Conservation (phyloP, 2,797 vertebrate species). For the Pantherophis vulpinus region DNA sequence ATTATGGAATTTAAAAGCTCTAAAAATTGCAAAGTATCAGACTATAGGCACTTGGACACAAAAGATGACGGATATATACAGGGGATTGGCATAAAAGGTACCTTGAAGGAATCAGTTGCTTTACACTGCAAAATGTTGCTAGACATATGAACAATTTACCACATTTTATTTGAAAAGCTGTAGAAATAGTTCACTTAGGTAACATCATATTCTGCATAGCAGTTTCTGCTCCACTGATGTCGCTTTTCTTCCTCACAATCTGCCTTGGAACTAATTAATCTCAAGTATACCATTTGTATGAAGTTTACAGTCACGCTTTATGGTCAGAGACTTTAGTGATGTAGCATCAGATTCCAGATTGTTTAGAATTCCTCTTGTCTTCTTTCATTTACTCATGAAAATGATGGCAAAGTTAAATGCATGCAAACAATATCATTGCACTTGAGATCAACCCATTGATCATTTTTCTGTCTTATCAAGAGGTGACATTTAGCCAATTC, state of each 20-base stretch:
- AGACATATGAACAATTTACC: background rate
- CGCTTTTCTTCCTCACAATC: background rate
- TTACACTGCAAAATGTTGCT: background rate
- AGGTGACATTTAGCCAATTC: background rate
- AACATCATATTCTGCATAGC: background rate
- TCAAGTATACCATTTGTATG: background rate
- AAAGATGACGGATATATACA: constrained; percentile 32
- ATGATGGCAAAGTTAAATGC: background rate
- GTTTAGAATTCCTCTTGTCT: background rate
- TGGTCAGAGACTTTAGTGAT: background rate
- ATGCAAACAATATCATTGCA: background rate
- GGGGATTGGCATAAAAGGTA: background rate
- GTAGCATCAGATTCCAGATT: background rate
- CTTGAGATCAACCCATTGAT: background rate
- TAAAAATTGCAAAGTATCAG: constrained; percentile 34
- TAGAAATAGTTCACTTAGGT: background rate
- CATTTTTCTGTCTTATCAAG: background rate
- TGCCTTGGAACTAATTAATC: background rate
- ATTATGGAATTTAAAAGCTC: constrained; percentile 12
- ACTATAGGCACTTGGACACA: constrained; percentile 42
- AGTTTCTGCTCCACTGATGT: background rate
- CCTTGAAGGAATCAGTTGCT: background rate
- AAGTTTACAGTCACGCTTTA: background rate
- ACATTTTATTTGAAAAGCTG: background rate
- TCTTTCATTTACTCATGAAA: background rate